Percentiles rank a stretch among this genome's conserved stretches.
These are phyloP conservation scores for Pseudomyrmex dendroicus DNA, from an alignment of 1,140 invertebrate genomes.

Conservation along the genomic window DNA sequence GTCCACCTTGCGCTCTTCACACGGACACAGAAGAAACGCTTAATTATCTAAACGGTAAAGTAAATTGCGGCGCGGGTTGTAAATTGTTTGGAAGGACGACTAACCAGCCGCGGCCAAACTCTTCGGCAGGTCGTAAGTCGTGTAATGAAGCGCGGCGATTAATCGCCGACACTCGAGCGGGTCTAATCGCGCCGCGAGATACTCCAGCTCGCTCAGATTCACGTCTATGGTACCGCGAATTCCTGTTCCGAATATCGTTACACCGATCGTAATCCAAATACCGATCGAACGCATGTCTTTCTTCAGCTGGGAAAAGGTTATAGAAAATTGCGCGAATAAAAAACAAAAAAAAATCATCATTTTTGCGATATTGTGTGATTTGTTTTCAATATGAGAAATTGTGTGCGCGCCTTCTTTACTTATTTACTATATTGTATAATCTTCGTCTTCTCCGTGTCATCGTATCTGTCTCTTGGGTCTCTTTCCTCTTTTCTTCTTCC, in stretches of 20 bases:
- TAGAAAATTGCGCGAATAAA: background rate
- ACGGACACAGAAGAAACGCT: too few species aligned
- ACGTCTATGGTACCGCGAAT: slow-evolving; percentile 84
- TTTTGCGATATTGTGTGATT: slow-evolving; percentile 12
- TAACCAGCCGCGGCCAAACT: slow-evolving; percentile 83
- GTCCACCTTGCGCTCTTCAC: slow-evolving; percentile 82
- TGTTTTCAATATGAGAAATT: background rate
- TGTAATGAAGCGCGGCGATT: slow-evolving; percentile 86
- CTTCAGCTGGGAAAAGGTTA: background rate
- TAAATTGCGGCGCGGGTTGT: background rate
- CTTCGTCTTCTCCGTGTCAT: background rate
- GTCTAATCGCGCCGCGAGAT: slow-evolving; percentile 86
- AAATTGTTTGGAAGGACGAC: background rate
- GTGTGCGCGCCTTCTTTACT: background rate
- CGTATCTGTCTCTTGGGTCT: slow-evolving; percentile 63
- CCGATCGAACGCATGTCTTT: slow-evolving; percentile 16
- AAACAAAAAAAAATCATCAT: slow-evolving; percentile 24
- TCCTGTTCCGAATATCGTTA: background rate
- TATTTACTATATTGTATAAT: background rate
- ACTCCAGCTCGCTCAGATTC: slow-evolving; percentile 85
- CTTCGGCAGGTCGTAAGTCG: slow-evolving; percentile 84
- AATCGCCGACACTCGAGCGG: slow-evolving; percentile 86
- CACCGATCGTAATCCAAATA: background rate
- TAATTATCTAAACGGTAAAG: background rate
- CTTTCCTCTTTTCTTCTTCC: slow-evolving; percentile 75